These are phyloP conservation scores for Caenorhabditis sp. DNA, from an alignment of 2,888 invertebrate genomes.

Conservation along the genomic window DNA sequence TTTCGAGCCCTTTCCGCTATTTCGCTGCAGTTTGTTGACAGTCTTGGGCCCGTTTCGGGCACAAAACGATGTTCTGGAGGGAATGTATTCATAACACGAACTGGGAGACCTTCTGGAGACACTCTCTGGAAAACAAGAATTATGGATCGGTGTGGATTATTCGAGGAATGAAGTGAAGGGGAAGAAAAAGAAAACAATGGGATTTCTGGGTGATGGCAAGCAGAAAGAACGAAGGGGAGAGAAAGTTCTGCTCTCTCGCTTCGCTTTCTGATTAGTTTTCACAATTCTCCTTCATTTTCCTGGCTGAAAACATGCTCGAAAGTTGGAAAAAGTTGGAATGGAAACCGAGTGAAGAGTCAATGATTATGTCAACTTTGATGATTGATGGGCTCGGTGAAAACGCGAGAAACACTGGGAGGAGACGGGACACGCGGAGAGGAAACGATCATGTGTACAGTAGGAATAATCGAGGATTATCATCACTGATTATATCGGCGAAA, in stretches of 20 bases:
- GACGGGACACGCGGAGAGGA: neutral
- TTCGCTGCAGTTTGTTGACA: constrained; percentile 33
- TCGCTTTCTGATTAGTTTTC: constrained; percentile 32
- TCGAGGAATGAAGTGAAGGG: neutral
- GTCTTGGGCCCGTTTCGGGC: constrained; percentile 6
- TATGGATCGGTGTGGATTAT: constrained; percentile 58
- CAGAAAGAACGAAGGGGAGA: neutral
- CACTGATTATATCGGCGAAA: too few relatives aligned
- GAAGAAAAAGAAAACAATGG: constrained; percentile 43
- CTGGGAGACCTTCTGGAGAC: constrained; percentile 15
- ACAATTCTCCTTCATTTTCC: neutral
- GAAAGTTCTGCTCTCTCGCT: too few relatives aligned
- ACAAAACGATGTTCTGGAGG: constrained; percentile 19
- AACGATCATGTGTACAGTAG: constrained; percentile 41
- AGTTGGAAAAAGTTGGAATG: constrained; percentile 8
- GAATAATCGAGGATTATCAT: constrained; percentile 27
- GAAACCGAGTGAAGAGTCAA: constrained; percentile 11
- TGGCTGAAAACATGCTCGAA: neutral
- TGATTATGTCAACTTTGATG: constrained; percentile 53
- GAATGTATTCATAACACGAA: constrained; percentile 21
- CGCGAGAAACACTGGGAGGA: too few relatives aligned
- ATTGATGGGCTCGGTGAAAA: constrained; percentile 6
- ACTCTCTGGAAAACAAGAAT: constrained; percentile 36
- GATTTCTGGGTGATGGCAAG: constrained; percentile 41
- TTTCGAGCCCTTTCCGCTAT: neutral